Percentiles rank a stretch among this genome's conserved stretches.
Evolutionary conservation across 2,113 vertebrate species (phyloP).

Genomic region (Hepsetus odoe): DNA sequence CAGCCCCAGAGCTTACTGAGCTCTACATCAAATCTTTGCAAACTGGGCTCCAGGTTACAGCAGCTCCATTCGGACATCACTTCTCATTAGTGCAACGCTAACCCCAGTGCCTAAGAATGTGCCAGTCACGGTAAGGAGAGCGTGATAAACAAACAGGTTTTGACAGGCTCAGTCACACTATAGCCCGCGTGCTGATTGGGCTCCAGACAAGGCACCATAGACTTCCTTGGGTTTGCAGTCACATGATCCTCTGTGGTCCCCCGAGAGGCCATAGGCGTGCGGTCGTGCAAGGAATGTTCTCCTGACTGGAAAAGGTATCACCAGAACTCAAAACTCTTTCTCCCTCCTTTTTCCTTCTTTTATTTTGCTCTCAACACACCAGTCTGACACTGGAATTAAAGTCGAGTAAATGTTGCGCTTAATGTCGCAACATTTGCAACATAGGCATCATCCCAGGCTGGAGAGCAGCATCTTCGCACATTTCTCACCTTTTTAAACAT

Average conservation of each 20-base stretch:
- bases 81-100: conserved; percentile 30
- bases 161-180: conserved; percentile 40
- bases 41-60: conserved; percentile 27
- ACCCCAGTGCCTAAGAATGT: not conserved
- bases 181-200: conserved; percentile 8
- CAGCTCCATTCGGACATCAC: conserved; percentile 40
- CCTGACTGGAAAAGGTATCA: conserved; percentile 66
- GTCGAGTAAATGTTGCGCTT: not conserved
- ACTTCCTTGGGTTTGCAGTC: conserved; percentile 63
- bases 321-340: conserved; percentile 39
- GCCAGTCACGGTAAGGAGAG: conserved; percentile 8
- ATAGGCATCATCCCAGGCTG: not conserved
- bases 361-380: not conserved
- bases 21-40: conserved; percentile 21
- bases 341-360: not conserved
- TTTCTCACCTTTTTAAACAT: no score
- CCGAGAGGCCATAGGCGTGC: conserved; percentile 58
- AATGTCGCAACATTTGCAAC: not conserved
- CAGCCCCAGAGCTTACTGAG: conserved; percentile 26
- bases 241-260: conserved; percentile 59
- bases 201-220: conserved; percentile 34
- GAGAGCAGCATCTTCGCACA: not conserved
- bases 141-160: conserved; percentile 44
- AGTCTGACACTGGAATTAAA: not conserved
- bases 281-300: conserved; percentile 63